phyloP scores from a whole-genome alignment of 2,113 vertebrate species.

The Microtus ochrogaster region DNA sequence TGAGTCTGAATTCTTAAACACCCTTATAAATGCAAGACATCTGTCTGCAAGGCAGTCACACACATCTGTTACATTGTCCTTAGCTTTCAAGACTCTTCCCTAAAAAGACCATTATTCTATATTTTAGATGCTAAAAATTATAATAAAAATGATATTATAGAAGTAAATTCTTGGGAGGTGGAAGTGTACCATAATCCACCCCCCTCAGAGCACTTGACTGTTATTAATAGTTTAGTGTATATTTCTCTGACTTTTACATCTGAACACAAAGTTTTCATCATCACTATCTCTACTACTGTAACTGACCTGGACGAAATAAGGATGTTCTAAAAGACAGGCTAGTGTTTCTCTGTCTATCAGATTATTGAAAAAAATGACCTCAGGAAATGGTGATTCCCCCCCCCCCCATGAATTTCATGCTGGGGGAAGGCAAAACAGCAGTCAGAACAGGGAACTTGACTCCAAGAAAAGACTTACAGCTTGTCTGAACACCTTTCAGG shows the following conservation, averaged over 20 bases:
- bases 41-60: constrained; percentile 85
- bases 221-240: neutral
- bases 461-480: neutral
- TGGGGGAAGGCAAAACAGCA: neutral
- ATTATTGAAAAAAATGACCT: neutral
- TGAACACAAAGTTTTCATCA: neutral
- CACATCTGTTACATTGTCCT: constrained; percentile 87
- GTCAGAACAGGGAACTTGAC: neutral
- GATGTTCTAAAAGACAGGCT: neutral
- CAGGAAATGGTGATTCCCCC: neutral
- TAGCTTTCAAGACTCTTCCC: constrained; percentile 79
- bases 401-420: neutral
- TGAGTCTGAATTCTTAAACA: constrained; percentile 80
- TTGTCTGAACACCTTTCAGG: neutral
- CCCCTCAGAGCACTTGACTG: neutral
- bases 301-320: neutral
- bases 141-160: neutral
- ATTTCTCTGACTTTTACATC: neutral
- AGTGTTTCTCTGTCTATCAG: neutral
- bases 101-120: constrained; percentile 37
- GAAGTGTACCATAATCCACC: neutral
- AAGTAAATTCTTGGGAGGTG: neutral
- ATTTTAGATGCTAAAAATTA: constrained; percentile 4
- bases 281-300: neutral
- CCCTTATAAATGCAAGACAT: constrained; percentile 84